Evolutionary conservation across 2,113 vertebrate genomes (phyloP), one percentile per base, ranked within the genome.

Genomic region (Silurus glanis): DNA sequence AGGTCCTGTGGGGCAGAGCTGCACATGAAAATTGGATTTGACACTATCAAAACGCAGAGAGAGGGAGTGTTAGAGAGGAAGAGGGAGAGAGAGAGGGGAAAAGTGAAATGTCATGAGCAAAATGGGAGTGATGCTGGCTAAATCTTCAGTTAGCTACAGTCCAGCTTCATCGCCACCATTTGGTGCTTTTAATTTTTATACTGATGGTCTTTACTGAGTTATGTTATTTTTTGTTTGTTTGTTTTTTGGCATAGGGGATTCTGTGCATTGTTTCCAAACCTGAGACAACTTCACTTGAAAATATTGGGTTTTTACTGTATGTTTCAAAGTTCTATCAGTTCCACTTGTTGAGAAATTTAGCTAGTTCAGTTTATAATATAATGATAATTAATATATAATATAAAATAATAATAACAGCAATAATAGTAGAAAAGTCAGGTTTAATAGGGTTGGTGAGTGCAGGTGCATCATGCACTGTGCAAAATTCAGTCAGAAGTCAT

Each of bases 21-120:
- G 90, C 88, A 69, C 62, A 87, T 86, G 92, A 89, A 94, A 94
- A 95, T 94, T 94, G 92, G 89, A 94, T 94, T 90, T 80, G 85
- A 91, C 76, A 87, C 91, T 93, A 92, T 93, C 91, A 92, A 92
- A 94, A 91, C 87, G 71, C 64, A 64, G 75, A 83, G 64, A 67
- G 80, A 81, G 37, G 86, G 55, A 71, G 69, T 75, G 67, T 71
- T 78, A 80, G 62, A 62, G 69, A 81, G 28, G 37, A 37, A 85
- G 90, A 83, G 84, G 87, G 86, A 87, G 89, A 74, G 89, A 74
- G 88, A 85, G 84, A 88, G 89, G 62, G 81, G 1, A 37, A 37
- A 45, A 58, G 5, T 66, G 67, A 75, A 55, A 47, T 80, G 37
- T 28, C 21, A 87, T 64, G 59, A 16, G 51, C 47, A 23, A 84